Evolutionary conservation across 2,888 invertebrate species (phyloP).

Genomic region (Branchipolynoe longqiensis): DNA sequence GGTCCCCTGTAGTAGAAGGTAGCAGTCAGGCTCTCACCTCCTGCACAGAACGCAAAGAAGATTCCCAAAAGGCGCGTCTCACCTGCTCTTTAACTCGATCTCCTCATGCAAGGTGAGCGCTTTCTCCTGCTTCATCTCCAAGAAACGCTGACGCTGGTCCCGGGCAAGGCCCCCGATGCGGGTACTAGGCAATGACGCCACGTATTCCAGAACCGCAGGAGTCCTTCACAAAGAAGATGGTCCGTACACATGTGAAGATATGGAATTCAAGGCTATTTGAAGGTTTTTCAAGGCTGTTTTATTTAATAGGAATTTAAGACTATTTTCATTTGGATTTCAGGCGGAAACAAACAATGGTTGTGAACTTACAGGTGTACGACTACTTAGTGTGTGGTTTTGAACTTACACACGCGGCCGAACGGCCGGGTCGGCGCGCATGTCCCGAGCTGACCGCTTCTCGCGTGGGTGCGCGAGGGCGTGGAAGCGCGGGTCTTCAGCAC

Average conservation of each 20-base stretch:
- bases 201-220: slow-evolving; percentile 75
- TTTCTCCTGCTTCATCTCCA: slow-evolving; percentile 77
- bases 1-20: no score
- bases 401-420: slow-evolving; percentile 59
- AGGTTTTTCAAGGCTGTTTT: no score
- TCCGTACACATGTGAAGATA: no score
- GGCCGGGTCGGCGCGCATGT: slow-evolving; percentile 59
- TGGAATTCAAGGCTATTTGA: no score
- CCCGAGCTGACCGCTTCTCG: slow-evolving; percentile 53
- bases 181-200: slow-evolving; percentile 74
- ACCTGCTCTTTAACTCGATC: slow-evolving; percentile 80
- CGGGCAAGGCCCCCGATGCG: slow-evolving; percentile 70
- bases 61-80: neutral
- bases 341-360: no score
- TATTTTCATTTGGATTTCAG: neutral
- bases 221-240: slow-evolving; percentile 72
- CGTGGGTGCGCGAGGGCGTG: slow-evolving; percentile 56
- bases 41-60: neutral
- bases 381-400: no score
- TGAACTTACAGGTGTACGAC: no score
- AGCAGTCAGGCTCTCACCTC: neutral
- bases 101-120: slow-evolving; percentile 78
- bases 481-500: slow-evolving; percentile 62
- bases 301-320: neutral
- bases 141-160: slow-evolving; percentile 76